Percentiles rank a stretch among this genome's conserved stretches.
Evolutionary conservation across 2,888 invertebrate genomes (phyloP).

Genomic region (Epistrophella euchroma): DNA sequence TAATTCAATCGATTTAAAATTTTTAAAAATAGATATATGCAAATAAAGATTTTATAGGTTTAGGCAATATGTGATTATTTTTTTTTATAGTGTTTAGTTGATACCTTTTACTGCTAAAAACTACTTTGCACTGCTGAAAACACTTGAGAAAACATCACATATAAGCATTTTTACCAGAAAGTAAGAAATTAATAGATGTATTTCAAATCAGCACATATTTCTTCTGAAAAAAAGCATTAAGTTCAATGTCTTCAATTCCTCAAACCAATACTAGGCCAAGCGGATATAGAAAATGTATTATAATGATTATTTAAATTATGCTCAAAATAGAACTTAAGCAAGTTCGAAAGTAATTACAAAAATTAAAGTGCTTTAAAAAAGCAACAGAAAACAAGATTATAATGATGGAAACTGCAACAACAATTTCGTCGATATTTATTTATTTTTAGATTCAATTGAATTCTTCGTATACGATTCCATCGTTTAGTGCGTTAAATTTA

Average conservation of each 20-base stretch:
- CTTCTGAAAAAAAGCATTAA: slow-evolving; percentile 50
- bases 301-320: background rate
- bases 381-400: background rate
- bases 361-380: background rate
- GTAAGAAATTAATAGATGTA: background rate
- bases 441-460: background rate
- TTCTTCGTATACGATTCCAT: background rate
- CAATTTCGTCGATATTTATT: background rate
- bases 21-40: too few species aligned
- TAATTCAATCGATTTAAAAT: too few species aligned
- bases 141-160: background rate
- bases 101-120: slow-evolving; percentile 76
- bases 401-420: background rate
- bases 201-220: slow-evolving; percentile 32
- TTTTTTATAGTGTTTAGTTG: slow-evolving; percentile 22
- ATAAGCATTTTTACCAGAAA: slow-evolving; percentile 10
- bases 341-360: background rate
- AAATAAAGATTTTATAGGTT: too few species aligned
- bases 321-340: slow-evolving; percentile 11
- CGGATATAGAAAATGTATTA: background rate
- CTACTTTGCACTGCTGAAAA: slow-evolving; percentile 67
- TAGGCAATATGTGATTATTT: too few species aligned
- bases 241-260: slow-evolving; percentile 63
- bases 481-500: background rate
- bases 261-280: background rate